Evolutionary conservation across 2,888 invertebrate genomes (phyloP), one percentile per base, ranked within the genome.

Genomic region (Celastrina argiolus): DNA sequence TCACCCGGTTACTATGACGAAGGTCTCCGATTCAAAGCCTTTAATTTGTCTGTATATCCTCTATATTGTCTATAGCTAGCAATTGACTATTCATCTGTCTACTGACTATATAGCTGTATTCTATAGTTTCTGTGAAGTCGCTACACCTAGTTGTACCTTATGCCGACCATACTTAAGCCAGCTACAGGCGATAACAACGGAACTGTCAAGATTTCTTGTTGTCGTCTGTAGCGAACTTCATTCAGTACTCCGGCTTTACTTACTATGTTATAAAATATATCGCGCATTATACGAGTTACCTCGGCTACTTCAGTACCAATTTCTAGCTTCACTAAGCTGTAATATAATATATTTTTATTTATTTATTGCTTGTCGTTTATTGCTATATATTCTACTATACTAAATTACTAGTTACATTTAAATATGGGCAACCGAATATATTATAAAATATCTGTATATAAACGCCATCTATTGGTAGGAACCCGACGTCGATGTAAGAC

Each of bases 71-170:
- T 89, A 90, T 85, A 83, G 88, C 90, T 91, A 91, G 89, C 90
- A 91, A 91, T 91, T 90, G 90, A 91, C 90, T 90, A 89, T 76
- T 81, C 84, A 84, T 82, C 74, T 79, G 78, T 81, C 89, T 88
- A 89, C 81, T 78, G 82, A 83, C 88, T 88, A 88, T 83, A 77
- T 76, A 83, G 88, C 87, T 84, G 86, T 85, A 74, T 76, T 84
- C 84, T 85, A 83, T 84, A 84, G 71, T 74, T 77, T 80, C 79
- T 80, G 81, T 86, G 84, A 82, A 81, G 81, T 83, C 82, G 84
- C 87, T 87, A 87, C 82, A 69, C 73, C 76, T 78, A 81, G 82
- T 86, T 86, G 84, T 86, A 88, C 86, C 83, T 78, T 80, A 77
- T 80, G 77, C 76, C 75, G 75, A 75, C 75, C 80, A 81, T 76